Conservation (phyloP, 2,113 vertebrate genomes). For the Hippopotamus amphibius region DNA sequence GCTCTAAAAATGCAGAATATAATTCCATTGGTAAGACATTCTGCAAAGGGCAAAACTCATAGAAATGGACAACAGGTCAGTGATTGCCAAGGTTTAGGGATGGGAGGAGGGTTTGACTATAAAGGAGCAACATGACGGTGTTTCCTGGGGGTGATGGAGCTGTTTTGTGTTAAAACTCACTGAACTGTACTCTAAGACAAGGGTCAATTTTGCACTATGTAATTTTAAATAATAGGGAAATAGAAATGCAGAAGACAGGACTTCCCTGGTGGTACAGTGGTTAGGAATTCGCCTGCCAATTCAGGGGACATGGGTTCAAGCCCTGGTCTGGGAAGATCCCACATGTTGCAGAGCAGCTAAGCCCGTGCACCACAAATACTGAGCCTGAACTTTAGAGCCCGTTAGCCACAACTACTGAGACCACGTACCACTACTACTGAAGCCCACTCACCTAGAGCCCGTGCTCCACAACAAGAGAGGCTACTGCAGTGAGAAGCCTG, state of each 20-base stretch:
- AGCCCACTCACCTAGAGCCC: too few species aligned
- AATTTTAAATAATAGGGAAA: conserved; percentile 1
- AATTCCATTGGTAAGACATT: neutral
- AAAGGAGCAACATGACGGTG: neutral
- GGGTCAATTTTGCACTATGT: neutral
- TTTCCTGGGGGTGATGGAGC: neutral
- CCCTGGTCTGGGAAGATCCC: too few species aligned
- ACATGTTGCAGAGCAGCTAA: too few species aligned
- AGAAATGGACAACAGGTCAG: neutral
- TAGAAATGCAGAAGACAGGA: neutral
- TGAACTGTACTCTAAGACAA: neutral
- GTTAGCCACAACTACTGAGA: too few species aligned
- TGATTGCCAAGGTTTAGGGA: neutral
- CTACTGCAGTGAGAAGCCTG: too few species aligned
- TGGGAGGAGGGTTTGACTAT: neutral
- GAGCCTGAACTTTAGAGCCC: too few species aligned
- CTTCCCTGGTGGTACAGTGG: too few species aligned
- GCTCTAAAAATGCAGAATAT: neutral
- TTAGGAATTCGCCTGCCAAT: too few species aligned
- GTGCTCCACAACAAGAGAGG: too few species aligned
- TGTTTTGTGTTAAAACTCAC: neutral
- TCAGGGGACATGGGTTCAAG: too few species aligned
- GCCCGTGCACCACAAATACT: too few species aligned
- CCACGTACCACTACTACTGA: too few species aligned
- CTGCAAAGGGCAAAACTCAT: neutral